Percentiles rank a stretch among this genome's conserved stretches.
Conservation (phyloP, 2,113 vertebrate species). For the Daubentonia madagascariensis region DNA sequence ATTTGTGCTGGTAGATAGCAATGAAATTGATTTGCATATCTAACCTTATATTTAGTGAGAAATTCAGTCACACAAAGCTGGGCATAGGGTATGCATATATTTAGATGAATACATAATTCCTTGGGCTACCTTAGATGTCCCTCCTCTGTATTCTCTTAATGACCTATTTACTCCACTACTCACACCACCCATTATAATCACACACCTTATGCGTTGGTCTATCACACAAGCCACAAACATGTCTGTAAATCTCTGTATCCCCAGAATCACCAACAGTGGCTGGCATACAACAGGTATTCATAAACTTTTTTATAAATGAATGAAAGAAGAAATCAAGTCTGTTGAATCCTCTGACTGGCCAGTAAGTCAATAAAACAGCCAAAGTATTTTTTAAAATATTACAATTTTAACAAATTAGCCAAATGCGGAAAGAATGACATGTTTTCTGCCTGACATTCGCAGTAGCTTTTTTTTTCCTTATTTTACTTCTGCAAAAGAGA, state of each 20-base stretch:
- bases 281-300: background rate
- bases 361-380: background rate
- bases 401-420: background rate
- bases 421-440: background rate
- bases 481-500: background rate
- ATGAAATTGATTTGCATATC: background rate
- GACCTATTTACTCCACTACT: background rate
- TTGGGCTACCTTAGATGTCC: background rate
- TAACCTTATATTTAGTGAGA: background rate
- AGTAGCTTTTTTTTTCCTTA: background rate
- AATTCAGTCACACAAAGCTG: background rate
- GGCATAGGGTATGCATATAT: background rate
- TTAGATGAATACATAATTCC: background rate
- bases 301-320: slow-evolving; percentile 1
- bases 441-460: background rate
- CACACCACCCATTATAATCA: background rate
- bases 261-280: background rate
- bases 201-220: background rate
- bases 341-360: background rate
- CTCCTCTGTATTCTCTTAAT: background rate
- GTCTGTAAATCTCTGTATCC: background rate
- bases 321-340: background rate
- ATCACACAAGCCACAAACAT: background rate
- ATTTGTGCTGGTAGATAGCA: background rate
- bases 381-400: slow-evolving; percentile 12